Evolutionary conservation across 2,888 invertebrate species (phyloP).

Genomic region (Drosophila subsilvestris): DNA sequence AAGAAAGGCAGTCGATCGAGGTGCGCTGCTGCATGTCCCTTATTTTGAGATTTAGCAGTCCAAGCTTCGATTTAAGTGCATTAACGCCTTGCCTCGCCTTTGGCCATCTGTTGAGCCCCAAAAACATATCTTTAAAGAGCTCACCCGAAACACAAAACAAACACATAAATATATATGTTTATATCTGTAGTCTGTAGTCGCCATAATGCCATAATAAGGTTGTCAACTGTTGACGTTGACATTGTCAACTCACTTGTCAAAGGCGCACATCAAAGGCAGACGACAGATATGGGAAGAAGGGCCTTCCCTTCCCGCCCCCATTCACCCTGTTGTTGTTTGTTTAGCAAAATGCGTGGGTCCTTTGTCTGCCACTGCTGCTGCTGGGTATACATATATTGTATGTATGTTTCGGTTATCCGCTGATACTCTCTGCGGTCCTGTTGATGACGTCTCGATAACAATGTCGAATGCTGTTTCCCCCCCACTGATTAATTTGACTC

Average conservation of each 20-base stretch:
- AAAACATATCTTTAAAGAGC: conserved; percentile 23
- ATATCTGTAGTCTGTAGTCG: conserved; percentile 8
- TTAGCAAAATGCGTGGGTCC: conserved; percentile 37
- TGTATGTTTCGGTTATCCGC: conserved; percentile 57
- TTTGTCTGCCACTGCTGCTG: conserved; percentile 33
- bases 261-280: conserved; percentile 82
- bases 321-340: conserved; percentile 13
- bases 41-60: not conserved
- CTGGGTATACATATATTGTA: conserved; percentile 41
- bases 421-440: conserved; percentile 44
- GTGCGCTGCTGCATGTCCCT: not conserved
- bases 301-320: conserved; percentile 11
- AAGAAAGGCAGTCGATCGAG: not conserved
- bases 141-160: conserved; percentile 3
- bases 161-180: conserved; percentile 2
- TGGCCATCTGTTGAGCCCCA: conserved; percentile 9
- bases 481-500: conserved; percentile 73
- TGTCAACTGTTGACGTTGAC: conserved; percentile 84
- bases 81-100: conserved; percentile 3
- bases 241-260: conserved; percentile 84
- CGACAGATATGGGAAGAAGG: conserved; percentile 69
- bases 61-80: not conserved
- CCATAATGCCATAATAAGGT: conserved; percentile 78
- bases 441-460: conserved; percentile 72
- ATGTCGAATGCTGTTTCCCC: conserved; percentile 64